Base-by-base conservation (phyloP, 2,113 vertebrate genomes). In the Ceyx melanurus region DNA sequence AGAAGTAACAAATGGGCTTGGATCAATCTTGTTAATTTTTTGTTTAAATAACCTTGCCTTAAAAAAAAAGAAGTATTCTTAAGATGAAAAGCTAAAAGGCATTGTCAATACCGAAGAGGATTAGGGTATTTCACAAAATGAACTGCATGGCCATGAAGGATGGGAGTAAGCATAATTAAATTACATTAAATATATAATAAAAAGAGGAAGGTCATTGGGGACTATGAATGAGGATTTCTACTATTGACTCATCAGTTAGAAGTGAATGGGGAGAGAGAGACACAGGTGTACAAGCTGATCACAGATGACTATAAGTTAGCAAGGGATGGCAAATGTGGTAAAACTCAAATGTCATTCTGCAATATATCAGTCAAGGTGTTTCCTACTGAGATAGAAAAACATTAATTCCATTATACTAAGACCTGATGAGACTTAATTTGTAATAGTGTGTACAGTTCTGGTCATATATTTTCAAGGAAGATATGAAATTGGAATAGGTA, bases 161-260 rank as follows among this genome's bases (percentile, higher is more conserved):
- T 48, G 42, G 42, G 40, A 82, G 15, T 61, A 85, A 90, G 21
- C 0, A 0, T 75, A 89, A 94, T 81, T 81, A 93, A 92, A 66
- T 82, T 65, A 89, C 80, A 91, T 86, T 71, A 75, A 83, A 84
- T 86, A 92, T 90, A 37, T 87, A 82, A 91, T 72, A 86, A 90
- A 88, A 94, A 86, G 13, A 83, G 6, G 73, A 84, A 92, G 70
- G 62, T 87, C 74, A 79, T 2, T 6, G 2, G 35, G 40, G 42
- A 75, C 48, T 75, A 35, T 45, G 48, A 92, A 61, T 1, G 8
- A 77, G 45, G 84, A 79, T 86, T 90, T 91, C 45, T 93, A 20
- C 45, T 90, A 17, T 75, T 93, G 81, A 84, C 48, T 43, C 18
- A 1, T 40, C 31, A 57, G 33, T 64, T 43, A 86, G 51, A 86